Evolutionary conservation across 2,113 vertebrate genomes (phyloP).

Genomic region (Oriolus oriolus): DNA sequence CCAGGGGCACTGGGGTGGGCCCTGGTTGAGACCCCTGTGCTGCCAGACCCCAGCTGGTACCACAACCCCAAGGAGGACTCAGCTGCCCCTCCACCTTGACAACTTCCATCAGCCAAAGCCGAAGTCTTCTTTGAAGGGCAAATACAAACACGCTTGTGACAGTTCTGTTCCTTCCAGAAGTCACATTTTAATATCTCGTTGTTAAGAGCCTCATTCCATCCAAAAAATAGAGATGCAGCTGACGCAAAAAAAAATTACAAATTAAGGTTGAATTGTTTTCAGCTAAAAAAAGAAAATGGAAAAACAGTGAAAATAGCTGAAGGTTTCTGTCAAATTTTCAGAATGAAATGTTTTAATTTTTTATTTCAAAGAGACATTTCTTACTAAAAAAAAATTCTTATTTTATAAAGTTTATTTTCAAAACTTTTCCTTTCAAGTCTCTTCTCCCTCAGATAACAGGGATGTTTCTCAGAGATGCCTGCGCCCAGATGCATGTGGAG

Average conservation of each 20-base stretch:
- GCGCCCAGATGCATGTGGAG: neutral
- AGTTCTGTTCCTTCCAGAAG: neutral
- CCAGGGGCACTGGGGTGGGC: fast-evolving
- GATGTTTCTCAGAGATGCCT: neutral
- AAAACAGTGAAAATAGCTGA: neutral
- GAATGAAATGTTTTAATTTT: neutral
- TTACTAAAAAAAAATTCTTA: neutral
- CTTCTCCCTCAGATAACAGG: neutral
- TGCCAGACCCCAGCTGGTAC: neutral
- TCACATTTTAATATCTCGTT: neutral
- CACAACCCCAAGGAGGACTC: fast-evolving
- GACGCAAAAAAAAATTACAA: neutral
- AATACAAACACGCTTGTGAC: neutral
- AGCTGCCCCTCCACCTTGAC: neutral
- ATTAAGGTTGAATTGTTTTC: neutral
- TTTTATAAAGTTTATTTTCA: neutral
- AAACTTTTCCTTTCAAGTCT: neutral
- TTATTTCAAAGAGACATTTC: neutral
- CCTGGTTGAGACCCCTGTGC: neutral
- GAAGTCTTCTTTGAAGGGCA: neutral
- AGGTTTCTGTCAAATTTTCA: neutral
- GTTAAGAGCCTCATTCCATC: neutral
- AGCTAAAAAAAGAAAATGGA: neutral
- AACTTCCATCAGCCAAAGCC: neutral
- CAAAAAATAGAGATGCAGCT: neutral